These are phyloP conservation scores for Argya squamiceps DNA, from an alignment of 2,797 vertebrate species.

Conservation along the genomic window DNA sequence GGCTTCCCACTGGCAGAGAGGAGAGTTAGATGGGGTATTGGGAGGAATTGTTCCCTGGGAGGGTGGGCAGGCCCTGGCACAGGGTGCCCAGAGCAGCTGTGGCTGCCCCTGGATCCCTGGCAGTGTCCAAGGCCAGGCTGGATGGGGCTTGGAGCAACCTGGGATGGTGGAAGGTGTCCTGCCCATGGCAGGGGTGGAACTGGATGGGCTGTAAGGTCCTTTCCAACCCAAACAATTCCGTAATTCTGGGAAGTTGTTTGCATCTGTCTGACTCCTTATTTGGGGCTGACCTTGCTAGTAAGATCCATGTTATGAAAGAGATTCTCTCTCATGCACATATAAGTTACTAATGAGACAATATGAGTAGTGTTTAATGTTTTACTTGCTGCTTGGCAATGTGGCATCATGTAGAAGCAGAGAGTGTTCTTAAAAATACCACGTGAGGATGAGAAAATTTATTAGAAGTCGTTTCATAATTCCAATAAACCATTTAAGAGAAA, in stretches of 20 bases:
- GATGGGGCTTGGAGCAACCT: fast-evolving
- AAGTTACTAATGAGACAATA: not conserved
- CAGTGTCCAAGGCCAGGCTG: fast-evolving
- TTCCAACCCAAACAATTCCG: not conserved
- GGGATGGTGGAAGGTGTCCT: fast-evolving
- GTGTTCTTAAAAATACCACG: not conserved
- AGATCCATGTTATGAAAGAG: not conserved
- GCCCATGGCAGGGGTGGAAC: fast-evolving
- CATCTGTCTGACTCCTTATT: not conserved
- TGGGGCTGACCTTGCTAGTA: not conserved
- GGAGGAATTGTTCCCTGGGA: fast-evolving
- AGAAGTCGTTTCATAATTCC: constrained; percentile 2
- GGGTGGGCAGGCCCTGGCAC: not conserved
- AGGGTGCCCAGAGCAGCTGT: not conserved
- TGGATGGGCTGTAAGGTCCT: fast-evolving
- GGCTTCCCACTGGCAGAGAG: not conserved
- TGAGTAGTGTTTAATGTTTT: not conserved
- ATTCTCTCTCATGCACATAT: not conserved
- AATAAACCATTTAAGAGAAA: constrained; percentile 9
- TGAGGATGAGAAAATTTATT: constrained; percentile 28
- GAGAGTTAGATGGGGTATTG: fast-evolving
- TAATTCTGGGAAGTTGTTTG: not conserved
- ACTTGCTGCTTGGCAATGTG: constrained; percentile 13
- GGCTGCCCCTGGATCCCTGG: not conserved
- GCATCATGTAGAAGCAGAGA: not conserved